Evolutionary conservation across 2,113 vertebrate species (phyloP), one percentile per base, ranked within the genome.

Genomic region (Illadopsis cleaveri): DNA sequence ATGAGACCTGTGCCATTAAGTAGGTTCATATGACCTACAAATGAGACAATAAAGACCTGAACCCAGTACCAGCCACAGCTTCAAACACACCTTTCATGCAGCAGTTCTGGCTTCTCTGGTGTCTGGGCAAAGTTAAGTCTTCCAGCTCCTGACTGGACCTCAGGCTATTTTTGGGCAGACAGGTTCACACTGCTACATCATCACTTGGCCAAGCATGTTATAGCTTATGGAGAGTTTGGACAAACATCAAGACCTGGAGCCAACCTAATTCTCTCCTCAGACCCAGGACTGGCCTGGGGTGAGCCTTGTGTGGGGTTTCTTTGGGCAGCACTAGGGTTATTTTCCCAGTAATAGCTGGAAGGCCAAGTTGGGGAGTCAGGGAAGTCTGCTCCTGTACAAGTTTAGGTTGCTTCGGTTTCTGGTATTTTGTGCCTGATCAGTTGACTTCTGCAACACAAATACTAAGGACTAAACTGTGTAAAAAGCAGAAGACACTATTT

Each of bases 21-120:
- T 77, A 93, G 85, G 77, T 92, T 93, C 82, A 35, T 92, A 53
- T 72, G 82, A 93, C 76, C 93, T 93, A 89, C 82, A 92, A 86
- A 93, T 83, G 90, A 91, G 94, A 82, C 82, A 76, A 88, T 66
- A 83, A 92, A 92, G 86, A 92, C 61, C 76, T 93, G 85, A 90
- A 71, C 61, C 33, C 45, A 58, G 57, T 48, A 54, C 69, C 20
- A 60, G 33, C 69, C 31, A 14, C 38, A 75, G 30, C 45, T 94
- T 75, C 57, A 86, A 83, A 57, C n/a, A 40, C n/a, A 75, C 30
- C 72, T 89, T 92, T 78, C 40, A 16, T 53, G 47, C 40, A 70
- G 47, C 60, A 82, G 24, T 12, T 48, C 50, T 80, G 78, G 38
- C 66, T 83, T 5, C 50, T 64, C 40, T 56, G 60, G 22, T 30